These are phyloP conservation scores for Crematogaster levior DNA, from an alignment of 2,888 invertebrate genomes.

Conservation along the genomic window DNA sequence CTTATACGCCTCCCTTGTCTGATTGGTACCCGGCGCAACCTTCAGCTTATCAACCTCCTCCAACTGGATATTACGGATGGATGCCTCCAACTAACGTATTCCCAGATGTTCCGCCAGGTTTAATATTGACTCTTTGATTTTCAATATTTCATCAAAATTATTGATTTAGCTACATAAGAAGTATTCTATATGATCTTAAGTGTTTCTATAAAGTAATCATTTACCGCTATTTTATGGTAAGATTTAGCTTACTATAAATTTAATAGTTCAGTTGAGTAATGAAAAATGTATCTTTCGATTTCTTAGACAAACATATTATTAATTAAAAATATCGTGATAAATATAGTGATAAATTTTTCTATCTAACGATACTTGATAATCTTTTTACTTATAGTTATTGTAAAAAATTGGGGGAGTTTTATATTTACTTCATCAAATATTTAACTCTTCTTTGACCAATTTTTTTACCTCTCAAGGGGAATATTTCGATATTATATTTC, in stretches of 20 bases:
- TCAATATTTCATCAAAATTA: background rate
- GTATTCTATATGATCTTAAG: background rate
- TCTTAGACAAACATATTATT: background rate
- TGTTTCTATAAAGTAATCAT: background rate
- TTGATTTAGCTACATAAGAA: background rate
- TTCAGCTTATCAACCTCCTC: conserved; percentile 94
- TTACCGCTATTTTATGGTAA: background rate
- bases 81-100: conserved; percentile 93
- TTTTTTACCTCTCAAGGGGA: background rate
- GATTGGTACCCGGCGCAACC: conserved; percentile 95
- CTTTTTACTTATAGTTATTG: background rate
- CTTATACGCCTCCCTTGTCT: conserved; percentile 92
- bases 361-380: background rate
- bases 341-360: no score
- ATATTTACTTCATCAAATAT: background rate
- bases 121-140: conserved; percentile 23
- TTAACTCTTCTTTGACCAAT: no score
- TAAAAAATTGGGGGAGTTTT: no score
- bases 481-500: background rate
- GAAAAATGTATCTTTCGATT: background rate
- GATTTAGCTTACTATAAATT: no score
- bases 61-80: conserved; percentile 97
- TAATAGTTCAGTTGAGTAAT: no score
- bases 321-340: background rate
- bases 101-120: conserved; percentile 86